These are phyloP conservation scores for Girardia tigrina DNA, from an alignment of 2,888 invertebrate genomes.

Conservation along the genomic window DNA sequence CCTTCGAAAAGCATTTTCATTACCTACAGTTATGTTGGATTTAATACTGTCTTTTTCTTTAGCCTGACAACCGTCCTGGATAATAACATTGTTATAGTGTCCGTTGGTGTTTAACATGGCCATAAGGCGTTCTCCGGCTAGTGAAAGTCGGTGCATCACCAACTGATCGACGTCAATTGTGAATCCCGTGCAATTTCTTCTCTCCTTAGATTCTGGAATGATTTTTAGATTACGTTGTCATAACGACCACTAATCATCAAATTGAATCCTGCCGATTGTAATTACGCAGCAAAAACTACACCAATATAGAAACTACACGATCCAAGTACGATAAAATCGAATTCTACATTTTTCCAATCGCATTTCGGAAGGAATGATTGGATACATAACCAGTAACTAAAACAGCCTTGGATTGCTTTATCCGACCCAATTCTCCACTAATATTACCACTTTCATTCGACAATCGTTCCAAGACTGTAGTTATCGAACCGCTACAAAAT, in stretches of 20 bases:
- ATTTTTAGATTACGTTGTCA: conserved; percentile 94
- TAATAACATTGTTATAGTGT: no score
- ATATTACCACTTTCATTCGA: no score
- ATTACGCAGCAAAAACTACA: not conserved
- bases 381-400: not conserved
- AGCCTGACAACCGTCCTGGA: no score
- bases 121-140: not conserved
- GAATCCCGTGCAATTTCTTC: conserved; percentile 84
- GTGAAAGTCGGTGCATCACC: conserved; percentile 4
- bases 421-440: not conserved
- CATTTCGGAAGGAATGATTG: not conserved
- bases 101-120: no score
- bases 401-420: not conserved
- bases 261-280: conserved; percentile 61
- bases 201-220: conserved; percentile 61
- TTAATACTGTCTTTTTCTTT: no score
- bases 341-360: not conserved
- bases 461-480: not conserved
- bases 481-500: not conserved
- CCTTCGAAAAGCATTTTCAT: no score
- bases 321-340: not conserved
- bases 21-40: no score
- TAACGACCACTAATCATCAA: conserved; percentile 93
- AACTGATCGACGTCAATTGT: conserved; percentile 91
- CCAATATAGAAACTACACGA: not conserved